Evolutionary conservation across 2,888 invertebrate species (phyloP), one percentile per base, ranked within the genome.

Genomic region (Xestoiulus laeticollis): DNA sequence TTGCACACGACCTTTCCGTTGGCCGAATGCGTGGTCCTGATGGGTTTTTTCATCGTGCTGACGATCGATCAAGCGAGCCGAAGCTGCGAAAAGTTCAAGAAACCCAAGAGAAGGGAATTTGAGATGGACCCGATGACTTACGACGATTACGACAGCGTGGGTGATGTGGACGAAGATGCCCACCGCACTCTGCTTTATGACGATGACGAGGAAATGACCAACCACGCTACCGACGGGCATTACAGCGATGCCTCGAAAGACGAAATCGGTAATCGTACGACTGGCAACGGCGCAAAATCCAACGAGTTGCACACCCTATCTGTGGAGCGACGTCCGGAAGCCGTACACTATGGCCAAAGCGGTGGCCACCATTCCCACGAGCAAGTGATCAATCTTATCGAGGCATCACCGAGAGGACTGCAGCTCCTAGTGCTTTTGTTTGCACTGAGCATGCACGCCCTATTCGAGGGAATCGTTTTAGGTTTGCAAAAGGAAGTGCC

Each of bases 381-480:
- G 32, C 83, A 84, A 12, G 84, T 53, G 32, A 19, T 87, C 22
- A 78, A 33, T 38, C 44, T 87, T 8, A 33, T 87, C 6, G 87
- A 84, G 22, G 44, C 83, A 19, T 22, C 84, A 30, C 83, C 88
- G 10, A 88, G 88, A 30, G 89, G 90, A 6, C 88, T 91, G 48
- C 88, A 90, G 19, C 90, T 91, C 89, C 87, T 91, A 38, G 89
- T 91, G n/a, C 89, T 92, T 8, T 88, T 91, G 78, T 87, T 91
- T 12, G 91, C 92, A 1, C 89, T 91, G n/a, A 91, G 91, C 82
- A 89, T 91, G 32, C 92, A 92, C 89, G 91, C 91, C 32, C 85
- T 92, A 32, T 92, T 92, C 89, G 92, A 92, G 89, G 92, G 92
- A 16, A 90, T 92, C 88, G 91, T 91, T n/a, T 89, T 92, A 30